Evolutionary conservation across 2,113 vertebrate genomes (phyloP).

Genomic region (Xyliphius kryptos): DNA sequence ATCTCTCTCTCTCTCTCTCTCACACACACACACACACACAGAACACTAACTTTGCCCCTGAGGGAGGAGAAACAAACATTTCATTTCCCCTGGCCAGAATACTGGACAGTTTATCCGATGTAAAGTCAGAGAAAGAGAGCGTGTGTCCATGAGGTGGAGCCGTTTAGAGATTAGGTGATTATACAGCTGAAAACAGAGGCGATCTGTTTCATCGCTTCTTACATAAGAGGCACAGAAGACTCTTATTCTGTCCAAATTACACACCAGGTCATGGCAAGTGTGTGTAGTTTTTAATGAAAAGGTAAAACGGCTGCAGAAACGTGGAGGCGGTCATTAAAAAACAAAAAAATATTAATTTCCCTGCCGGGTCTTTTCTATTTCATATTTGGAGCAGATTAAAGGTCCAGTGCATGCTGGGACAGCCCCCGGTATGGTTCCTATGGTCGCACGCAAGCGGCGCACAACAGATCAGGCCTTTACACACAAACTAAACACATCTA

Average conservation of each 20-base stretch:
- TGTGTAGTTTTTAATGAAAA: background rate
- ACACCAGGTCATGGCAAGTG: constrained; percentile 7
- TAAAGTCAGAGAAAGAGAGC: constrained; percentile 47
- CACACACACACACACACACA: constrained; percentile 3
- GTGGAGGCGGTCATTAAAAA: background rate
- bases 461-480: no score
- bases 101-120: constrained; percentile 58
- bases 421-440: no score
- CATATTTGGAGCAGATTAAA: no score
- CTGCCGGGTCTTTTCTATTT: no score
- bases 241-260: constrained; percentile 28
- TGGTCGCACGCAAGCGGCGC: no score
- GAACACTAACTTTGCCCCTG: constrained; percentile 24
- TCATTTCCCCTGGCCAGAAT: constrained; percentile 66
- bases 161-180: constrained; percentile 39
- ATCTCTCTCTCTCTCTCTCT: background rate
- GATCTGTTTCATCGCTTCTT: no score
- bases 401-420: no score
- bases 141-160: constrained; percentile 34
- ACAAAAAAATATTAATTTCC: no score
- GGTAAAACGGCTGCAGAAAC: background rate
- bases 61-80: constrained; percentile 65
- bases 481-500: no score
- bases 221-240: no score
- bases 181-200: constrained; percentile 23